Evolutionary conservation across 2,113 vertebrate genomes (phyloP), one percentile per base, ranked within the genome.

Genomic region (Leucosticte australis): DNA sequence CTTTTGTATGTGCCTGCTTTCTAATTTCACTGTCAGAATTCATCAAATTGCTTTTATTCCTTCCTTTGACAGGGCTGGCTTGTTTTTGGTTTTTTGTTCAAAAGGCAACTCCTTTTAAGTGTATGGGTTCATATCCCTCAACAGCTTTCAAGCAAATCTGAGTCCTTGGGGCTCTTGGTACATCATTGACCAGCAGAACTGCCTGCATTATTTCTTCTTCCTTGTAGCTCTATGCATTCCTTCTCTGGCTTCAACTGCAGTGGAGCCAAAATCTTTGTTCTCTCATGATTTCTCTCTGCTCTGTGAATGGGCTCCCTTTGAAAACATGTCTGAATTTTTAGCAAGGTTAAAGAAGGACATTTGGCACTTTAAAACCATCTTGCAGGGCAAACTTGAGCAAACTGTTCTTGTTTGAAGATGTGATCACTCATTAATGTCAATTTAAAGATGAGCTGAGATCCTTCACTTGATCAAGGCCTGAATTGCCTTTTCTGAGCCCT

Each of bases 81-180:
- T 85, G 26, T 7, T 90, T 94, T 87, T 70, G 26, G 37, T 37
- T 15, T 15, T 69, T 39, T 70, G 27, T 77, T 93, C 67, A 44
- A 90, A 87, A 90, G 52, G 68, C 55, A 90, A 35, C 30, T 93
- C 50, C 33, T 95, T 96, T 93, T 65, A 91, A 85, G 50, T 55
- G 10, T 15, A 39, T 17, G 44, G n/a, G 55, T 85, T 91, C 63
- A 41, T 59, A 87, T 79, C 14, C 47, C 55, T 53, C 20, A 67
- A 82, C 47, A 93, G 75, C 35, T 67, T 93, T 96, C 93, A 94
- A 91, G 93, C 7, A 80, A 74, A 77, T 63, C 50, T 47, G 74
- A 50, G 30, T 70, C 85, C 74, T 73, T 14, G 2, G 75, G 41
- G 42, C 20, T 87, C 94, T 91, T 24, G 37, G 39, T 27, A 56